These are phyloP conservation scores for Ciconia stormi DNA, from an alignment of 2,113 vertebrate genomes.

Conservation along the genomic window DNA sequence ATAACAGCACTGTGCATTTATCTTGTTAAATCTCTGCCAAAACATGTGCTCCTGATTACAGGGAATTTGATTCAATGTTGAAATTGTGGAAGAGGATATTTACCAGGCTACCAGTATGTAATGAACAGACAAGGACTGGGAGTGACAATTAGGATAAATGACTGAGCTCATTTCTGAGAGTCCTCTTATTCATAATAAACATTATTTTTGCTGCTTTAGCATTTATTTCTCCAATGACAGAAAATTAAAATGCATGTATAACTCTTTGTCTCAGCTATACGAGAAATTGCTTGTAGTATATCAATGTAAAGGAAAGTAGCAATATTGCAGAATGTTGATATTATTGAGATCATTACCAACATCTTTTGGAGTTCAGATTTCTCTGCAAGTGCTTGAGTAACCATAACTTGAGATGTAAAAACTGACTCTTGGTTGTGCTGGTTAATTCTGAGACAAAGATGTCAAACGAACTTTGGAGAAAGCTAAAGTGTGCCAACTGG, in stretches of 20 bases:
- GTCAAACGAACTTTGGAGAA: background rate
- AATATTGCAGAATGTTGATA: background rate
- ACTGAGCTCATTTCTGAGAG: background rate
- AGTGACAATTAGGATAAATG: constrained; percentile 1
- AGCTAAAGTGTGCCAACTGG: background rate
- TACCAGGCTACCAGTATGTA: background rate
- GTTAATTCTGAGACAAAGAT: background rate
- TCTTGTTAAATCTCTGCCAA: constrained; percentile 29
- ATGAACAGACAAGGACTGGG: background rate
- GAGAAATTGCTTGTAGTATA: background rate
- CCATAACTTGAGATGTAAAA: background rate
- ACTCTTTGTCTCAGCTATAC: background rate
- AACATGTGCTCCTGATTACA: constrained; percentile 5
- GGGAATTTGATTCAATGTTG: background rate
- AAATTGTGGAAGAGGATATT: background rate
- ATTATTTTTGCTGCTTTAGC: background rate
- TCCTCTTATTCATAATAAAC: background rate
- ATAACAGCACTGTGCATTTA: background rate
- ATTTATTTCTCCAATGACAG: background rate
- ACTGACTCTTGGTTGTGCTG: background rate
- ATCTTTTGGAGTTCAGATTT: background rate
- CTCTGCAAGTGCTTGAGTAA: background rate
- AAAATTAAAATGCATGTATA: background rate
- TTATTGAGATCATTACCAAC: background rate
- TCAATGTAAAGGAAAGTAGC: background rate